Conservation (phyloP, 2,797 vertebrate genomes). For the Simalia tracyae region DNA sequence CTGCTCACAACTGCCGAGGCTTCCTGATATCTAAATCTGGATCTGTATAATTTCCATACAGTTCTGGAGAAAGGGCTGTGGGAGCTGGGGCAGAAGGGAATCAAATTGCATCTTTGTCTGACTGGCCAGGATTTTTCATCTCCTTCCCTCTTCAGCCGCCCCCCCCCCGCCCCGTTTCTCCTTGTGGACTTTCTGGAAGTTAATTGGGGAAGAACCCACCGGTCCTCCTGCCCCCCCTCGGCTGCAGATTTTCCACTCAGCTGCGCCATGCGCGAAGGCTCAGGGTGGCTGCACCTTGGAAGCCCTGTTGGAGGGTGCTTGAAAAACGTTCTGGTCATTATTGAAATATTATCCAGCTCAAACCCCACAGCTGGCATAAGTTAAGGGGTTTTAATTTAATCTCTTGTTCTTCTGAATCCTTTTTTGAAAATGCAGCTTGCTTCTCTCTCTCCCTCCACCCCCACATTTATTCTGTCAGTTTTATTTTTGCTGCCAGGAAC, state of each 20-base stretch:
- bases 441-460: neutral
- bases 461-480: neutral
- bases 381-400: neutral
- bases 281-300: accelerated
- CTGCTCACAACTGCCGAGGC: neutral
- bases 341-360: neutral
- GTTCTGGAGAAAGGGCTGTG: neutral
- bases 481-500: conserved; percentile 39
- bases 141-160: neutral
- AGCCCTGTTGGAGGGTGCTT: accelerated
- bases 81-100: neutral
- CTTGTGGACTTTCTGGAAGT: accelerated
- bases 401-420: neutral
- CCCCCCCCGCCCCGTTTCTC: accelerated
- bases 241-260: no score
- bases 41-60: neutral
- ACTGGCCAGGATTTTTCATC: accelerated
- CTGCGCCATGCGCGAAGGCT: neutral
- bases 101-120: accelerated
- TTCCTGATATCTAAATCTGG: neutral
- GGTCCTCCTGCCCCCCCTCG: no score
- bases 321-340: accelerated
- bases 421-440: conserved; percentile 9
- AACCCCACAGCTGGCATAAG: neutral
- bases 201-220: neutral